phyloP scores from a whole-genome alignment of 2,113 vertebrate species.

The Otocyon megalotis region DNA sequence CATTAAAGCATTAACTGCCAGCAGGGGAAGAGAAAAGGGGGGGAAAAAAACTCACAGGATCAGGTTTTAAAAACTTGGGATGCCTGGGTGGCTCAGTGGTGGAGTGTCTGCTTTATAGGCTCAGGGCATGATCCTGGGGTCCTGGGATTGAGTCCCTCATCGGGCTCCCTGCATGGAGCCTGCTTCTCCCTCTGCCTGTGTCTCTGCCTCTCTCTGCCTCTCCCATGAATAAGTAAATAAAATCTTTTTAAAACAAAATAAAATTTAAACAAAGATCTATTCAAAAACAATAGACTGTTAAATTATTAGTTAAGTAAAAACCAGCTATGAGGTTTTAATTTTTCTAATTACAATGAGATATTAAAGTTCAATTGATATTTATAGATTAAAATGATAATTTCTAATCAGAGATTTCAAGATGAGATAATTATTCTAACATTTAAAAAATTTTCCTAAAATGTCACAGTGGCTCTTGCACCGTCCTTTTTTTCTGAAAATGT shows the following conservation, averaged over 20 bases:
- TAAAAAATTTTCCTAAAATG: slow-evolving; percentile 35
- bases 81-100: not conserved
- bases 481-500: not conserved
- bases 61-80: not conserved
- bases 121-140: not conserved
- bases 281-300: slow-evolving; percentile 56
- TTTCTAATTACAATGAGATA: slow-evolving; percentile 3
- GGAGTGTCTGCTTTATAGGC: not conserved
- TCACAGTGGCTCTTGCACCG: not conserved
- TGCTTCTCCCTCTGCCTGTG: not conserved
- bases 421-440: slow-evolving; percentile 58
- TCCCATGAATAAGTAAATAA: not conserved
- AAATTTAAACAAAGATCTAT: not conserved
- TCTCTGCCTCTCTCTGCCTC: not conserved
- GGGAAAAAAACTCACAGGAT: not conserved
- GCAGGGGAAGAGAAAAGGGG: not conserved
- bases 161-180: no score
- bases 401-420: slow-evolving; percentile 52
- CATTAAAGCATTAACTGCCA: slow-evolving; percentile 17
- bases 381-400: slow-evolving; percentile 56
- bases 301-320: slow-evolving; percentile 43
- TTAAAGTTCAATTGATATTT: slow-evolving; percentile 64
- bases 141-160: not conserved
- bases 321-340: not conserved
- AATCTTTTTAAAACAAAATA: no score